phyloP scores from a whole-genome alignment of 2,113 vertebrate genomes.

The Pyrgilauda ruficollis region DNA sequence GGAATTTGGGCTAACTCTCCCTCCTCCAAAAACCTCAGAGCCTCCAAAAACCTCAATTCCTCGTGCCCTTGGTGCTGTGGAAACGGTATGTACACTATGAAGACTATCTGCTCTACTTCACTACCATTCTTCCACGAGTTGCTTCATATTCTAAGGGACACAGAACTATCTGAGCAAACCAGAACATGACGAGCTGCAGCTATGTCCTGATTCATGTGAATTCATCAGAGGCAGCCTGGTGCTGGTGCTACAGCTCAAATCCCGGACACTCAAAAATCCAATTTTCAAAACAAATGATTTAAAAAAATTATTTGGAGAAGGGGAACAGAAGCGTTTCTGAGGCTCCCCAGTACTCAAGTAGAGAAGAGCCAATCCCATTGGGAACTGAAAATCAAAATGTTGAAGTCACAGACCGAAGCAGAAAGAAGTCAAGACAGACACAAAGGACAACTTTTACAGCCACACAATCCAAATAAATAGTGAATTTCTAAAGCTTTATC shows the following conservation, averaged over 20 bases:
- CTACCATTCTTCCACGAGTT: not conserved
- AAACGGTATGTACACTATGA: not conserved
- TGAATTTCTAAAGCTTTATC: not conserved
- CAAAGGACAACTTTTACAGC: not conserved
- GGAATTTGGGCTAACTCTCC: not conserved
- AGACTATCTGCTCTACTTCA: not conserved
- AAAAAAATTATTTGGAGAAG: not conserved
- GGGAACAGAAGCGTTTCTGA: not conserved
- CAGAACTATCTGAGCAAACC: not conserved
- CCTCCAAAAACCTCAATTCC: not conserved
- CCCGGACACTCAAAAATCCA: not conserved
- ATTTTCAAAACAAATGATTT: not conserved
- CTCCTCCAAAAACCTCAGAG: not conserved
- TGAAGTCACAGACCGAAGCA: fast-evolving
- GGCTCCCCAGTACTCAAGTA: not conserved
- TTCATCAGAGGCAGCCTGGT: not conserved
- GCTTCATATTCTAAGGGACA: not conserved
- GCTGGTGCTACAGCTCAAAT: not conserved
- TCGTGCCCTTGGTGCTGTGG: not conserved
- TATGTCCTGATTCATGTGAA: not conserved
- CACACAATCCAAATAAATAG: not conserved
- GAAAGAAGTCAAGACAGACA: not conserved
- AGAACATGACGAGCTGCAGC: not conserved
- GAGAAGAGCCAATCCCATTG: not conserved
- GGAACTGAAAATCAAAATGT: not conserved